Evolutionary conservation across 2,888 invertebrate species (phyloP), one percentile per base, ranked within the genome.

Genomic region (Norana najaformis): DNA sequence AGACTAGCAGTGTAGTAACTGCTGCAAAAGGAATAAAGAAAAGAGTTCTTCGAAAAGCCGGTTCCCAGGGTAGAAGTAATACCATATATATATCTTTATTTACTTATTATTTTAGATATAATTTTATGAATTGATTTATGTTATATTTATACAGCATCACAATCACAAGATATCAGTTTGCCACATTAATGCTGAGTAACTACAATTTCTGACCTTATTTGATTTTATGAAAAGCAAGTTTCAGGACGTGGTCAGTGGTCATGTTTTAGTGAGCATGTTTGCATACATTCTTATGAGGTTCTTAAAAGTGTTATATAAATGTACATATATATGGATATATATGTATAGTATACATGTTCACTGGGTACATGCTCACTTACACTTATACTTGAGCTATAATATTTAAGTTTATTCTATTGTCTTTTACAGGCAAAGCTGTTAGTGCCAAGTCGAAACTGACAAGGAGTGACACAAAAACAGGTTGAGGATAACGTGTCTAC

Each of bases 11-110:
- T 36, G 85, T 37, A 85, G 85, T 85, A 23, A 35, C 34, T 23
- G 85, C 85, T 85, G 85, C 85, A 35, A 85, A 85, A 85, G 85
- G 35, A 37, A 85, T 85, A 4, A 85, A 85, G 34, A 85, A 85
- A 23, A 35, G 85, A 85, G 85, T 23, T n/a, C 85, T 85, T 85
- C 36, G 34, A 18, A 85, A 85, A 35, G 6, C 85, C 6, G 85
- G 35, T 85, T 34, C 85, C 4, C 34, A 85, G 16, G 85, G 85
- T 85, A 36, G 36, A 11, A n/a, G 69, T 69, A n/a, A n/a, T 8
- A 69, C n/a, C n/a, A 69, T 69, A 30, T n/a, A n/a, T 69, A 69
- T 69, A 13, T 69, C n/a, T 53, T 69, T 30, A 69, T 69, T 30
- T n/a, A 69, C 8, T 69, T 69, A 69, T 69, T 69, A 69, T 30